Base-by-base conservation (phyloP, 2,113 vertebrate species). In the Callopanchax toddi region DNA sequence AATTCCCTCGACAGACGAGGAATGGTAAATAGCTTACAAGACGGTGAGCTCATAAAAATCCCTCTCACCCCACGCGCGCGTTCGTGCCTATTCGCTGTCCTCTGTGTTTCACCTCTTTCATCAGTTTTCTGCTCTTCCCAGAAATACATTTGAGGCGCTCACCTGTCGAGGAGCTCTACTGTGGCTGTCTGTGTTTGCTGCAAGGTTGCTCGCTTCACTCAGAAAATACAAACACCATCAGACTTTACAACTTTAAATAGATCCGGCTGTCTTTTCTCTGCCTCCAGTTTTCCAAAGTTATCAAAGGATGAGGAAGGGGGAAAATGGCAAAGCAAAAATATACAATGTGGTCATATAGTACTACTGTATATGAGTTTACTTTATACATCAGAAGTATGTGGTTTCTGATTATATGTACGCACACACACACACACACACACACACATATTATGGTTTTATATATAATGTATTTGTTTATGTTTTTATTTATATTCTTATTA, bases 11-110 rank as follows among this genome's bases (percentile, higher is more conserved):
- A 66, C 71, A 65, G 45, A n/a, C 18, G 21, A 34, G 1, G 43
- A 20, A 32, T 18, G 64, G 54, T 22, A 40, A 78, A 79, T 57
- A 48, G 23, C 23, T 78, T 60, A 51, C 20, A 61, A 64, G 1
- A 57, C 34, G 26, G 18, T 60, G 29, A 23, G 67, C 25, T 50
- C 12, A 29, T 25, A 34, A 23, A 23, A 46, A 48, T 20, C 20
- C 40, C 17, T 11, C 29, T 21, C 20, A 21, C 20, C 23, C 23
- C n/a, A 2, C 12, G 40, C 2, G 11, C 22, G 39, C 10, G 32
- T 49, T 48, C 36, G 37, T n/a, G 9, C n/a, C 34, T 51, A 49
- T 43, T 52, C 46, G 18, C 23, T 25, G 45, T 49, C 52, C 17
- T 71, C 23, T 50, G 26, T 5, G 71, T 65, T 78, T 71, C 51